Evolutionary conservation across 2,113 vertebrate species (phyloP), one percentile per base, ranked within the genome.

Genomic region (Callospermophilus lateralis): DNA sequence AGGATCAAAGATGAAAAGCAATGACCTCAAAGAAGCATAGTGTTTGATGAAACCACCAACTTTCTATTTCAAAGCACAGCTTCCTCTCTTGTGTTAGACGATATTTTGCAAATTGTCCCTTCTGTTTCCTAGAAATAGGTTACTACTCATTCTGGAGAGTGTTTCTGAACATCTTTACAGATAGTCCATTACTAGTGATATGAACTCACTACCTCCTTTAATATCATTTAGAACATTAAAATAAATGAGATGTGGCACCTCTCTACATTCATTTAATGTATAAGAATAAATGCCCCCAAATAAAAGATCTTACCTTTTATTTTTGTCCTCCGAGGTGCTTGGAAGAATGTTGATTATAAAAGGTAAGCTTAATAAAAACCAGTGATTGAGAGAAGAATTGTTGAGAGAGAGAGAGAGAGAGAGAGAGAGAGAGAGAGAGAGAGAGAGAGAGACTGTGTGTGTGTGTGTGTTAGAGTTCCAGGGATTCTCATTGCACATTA

Each of bases 261-360:
- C 3, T 92, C 67, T 53, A 32, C 7, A 63, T n/a, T 90, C 61
- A n/a, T 4, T 34, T 22, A 87, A 65, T 1, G 17, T 67, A 13
- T 7, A 42, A 77, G 42, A 11, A 61, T 4, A 80, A 67, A 78
- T 11, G 24, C 5, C 15, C 48, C 68, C 67, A 55, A 63, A 79
- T n/a, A 67, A 34, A 85, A 86, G 87, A 73, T 24, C 30, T 51
- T 63, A 61, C 16, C 67, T 86, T 79, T 90, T 70, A 72, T 45
- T 81, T 77, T 76, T 51, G 39, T 73, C 4, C 0, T 73, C 55
- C 20, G 20, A 11, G 30, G 58, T 37, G 8, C 61, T 45, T 81
- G 58, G 30, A 45, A 85, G 37, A 94, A 80, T 10, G 32, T n/a
- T 79, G 79, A n/a, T 63, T 95, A 78, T 74, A 87, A 86, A 74